These are phyloP conservation scores for Sussaba pulchella DNA, from an alignment of 2,888 invertebrate genomes.

Conservation along the genomic window DNA sequence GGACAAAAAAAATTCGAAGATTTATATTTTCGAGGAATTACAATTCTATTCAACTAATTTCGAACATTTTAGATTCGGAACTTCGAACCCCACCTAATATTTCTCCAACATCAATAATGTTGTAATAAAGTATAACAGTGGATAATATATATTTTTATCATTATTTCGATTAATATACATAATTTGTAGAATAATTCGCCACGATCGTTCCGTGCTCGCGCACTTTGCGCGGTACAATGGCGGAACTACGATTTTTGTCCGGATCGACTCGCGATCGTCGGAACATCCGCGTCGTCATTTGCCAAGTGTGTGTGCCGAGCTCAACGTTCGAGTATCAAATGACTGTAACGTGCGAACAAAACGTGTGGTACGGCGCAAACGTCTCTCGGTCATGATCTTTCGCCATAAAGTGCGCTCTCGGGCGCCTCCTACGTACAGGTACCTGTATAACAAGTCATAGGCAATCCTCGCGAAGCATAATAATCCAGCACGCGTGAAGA, in stretches of 20 bases:
- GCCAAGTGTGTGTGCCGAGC: slow-evolving; percentile 10
- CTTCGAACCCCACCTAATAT: too few relatives aligned
- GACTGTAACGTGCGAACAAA: slow-evolving; percentile 31
- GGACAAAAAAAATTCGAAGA: too few relatives aligned
- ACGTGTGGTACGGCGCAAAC: slow-evolving; percentile 17
- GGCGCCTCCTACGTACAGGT: slow-evolving; percentile 25
- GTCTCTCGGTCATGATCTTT: slow-evolving; percentile 57
- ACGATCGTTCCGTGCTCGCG: background rate
- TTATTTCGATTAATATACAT: too few relatives aligned
- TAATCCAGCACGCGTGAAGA: slow-evolving; percentile 52
- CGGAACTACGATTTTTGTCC: slow-evolving; percentile 8
- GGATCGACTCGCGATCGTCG: slow-evolving; percentile 20
- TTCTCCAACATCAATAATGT: too few relatives aligned
- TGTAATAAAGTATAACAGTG: too few relatives aligned
- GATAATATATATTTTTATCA: too few relatives aligned
- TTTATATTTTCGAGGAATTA: too few relatives aligned
- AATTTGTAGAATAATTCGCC: too few relatives aligned
- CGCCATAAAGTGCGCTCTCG: slow-evolving; percentile 38
- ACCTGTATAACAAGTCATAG: slow-evolving; percentile 17
- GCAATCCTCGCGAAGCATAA: slow-evolving; percentile 37
- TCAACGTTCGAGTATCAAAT: slow-evolving; percentile 28
- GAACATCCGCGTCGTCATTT: slow-evolving; percentile 19
- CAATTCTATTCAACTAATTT: too few relatives aligned
- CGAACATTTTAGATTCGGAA: too few relatives aligned
- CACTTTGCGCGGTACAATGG: background rate